Conservation (phyloP, 2,888 invertebrate species). For the Isotomurus palustris region DNA sequence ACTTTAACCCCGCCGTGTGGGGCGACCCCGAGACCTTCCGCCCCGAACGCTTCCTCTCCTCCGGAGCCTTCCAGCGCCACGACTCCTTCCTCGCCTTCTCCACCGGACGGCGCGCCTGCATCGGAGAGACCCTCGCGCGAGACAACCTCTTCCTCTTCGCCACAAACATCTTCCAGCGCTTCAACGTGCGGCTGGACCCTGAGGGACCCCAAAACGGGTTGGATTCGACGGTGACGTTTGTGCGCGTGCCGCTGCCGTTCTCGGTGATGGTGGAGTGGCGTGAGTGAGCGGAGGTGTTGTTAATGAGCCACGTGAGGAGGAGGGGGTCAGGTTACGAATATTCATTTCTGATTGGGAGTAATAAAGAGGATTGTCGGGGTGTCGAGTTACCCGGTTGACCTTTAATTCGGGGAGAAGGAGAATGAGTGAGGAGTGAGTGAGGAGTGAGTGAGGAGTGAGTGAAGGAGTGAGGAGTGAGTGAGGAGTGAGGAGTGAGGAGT, state of each 20-base stretch:
- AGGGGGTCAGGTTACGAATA: too few species aligned
- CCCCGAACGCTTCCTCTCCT: conserved; percentile 28
- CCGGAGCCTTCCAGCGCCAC: conserved; percentile 14
- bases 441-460: too few species aligned
- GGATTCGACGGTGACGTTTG: too few species aligned
- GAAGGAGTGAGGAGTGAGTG: background rate
- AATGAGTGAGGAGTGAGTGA: too few species aligned
- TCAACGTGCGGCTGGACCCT: conserved; percentile 24
- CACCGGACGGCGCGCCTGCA: conserved; percentile 9
- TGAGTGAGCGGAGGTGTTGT: too few species aligned
- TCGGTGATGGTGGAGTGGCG: too few species aligned
- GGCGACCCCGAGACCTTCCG: conserved; percentile 28
- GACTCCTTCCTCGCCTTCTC: conserved; percentile 23
- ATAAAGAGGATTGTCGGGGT: too few species aligned
- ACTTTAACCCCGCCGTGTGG: conserved; percentile 25
- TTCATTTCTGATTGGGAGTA: too few species aligned
- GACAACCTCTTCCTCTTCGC: conserved; percentile 33
- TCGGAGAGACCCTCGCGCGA: conserved; percentile 27
- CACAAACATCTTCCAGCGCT: conserved; percentile 27
- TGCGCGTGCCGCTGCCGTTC: too few species aligned
- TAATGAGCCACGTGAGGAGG: too few species aligned
- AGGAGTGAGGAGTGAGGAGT: background rate
- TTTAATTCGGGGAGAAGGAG: too few species aligned
- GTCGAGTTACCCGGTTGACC: too few species aligned
- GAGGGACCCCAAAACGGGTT: conserved; percentile 14